Conservation (phyloP, 2,113 vertebrate species). For the Pseudorasbora parva region DNA sequence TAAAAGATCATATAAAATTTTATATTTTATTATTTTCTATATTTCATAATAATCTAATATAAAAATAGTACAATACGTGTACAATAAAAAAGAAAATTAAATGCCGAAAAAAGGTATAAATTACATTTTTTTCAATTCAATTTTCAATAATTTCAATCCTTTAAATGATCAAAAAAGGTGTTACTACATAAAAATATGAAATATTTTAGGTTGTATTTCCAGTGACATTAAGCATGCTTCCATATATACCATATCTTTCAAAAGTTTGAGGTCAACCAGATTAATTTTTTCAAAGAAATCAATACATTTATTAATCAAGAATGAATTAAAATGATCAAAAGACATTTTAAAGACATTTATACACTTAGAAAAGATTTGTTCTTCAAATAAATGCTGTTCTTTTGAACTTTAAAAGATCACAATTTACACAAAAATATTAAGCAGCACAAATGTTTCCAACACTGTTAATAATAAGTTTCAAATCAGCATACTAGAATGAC, state of each 20-base stretch:
- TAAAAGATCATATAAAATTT: too few species aligned
- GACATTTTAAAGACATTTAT: not conserved
- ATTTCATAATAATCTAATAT: too few species aligned
- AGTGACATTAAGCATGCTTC: not conserved
- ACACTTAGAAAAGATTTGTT: not conserved
- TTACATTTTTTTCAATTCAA: too few species aligned
- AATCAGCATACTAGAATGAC: not conserved
- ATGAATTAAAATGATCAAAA: not conserved
- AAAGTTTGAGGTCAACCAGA: not conserved
- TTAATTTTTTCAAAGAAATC: not conserved
- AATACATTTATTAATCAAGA: not conserved
- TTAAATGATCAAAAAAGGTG: not conserved
- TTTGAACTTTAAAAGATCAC: not conserved
- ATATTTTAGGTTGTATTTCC: not conserved
- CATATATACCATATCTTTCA: not conserved
- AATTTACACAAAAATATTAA: not conserved
- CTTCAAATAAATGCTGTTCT: not conserved
- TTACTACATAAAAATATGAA: not conserved
- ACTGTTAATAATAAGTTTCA: not conserved
- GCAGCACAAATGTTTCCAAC: not conserved
- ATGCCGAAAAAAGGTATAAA: too few species aligned
- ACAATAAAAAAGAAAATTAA: too few species aligned
- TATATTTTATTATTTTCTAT: too few species aligned
- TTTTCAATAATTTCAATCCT: not conserved
- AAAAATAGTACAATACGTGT: too few species aligned